phyloP scores from a whole-genome alignment of 2,888 invertebrate species.

The Rhorus exstirpatorius region DNA sequence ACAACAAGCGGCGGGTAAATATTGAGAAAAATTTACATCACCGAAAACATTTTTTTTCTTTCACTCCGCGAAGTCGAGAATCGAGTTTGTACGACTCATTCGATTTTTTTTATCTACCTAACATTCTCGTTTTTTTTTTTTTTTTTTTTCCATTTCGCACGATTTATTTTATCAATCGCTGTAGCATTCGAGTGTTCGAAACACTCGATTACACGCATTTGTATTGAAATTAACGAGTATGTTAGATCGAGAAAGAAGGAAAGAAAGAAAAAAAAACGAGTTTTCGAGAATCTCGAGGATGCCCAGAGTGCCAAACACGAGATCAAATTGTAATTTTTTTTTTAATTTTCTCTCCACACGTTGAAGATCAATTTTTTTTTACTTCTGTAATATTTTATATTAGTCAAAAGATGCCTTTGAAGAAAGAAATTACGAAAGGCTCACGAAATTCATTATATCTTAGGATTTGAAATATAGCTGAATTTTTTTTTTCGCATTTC shows the following conservation, averaged over 20 bases:
- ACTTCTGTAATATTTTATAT: not conserved
- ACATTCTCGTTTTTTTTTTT: not conserved
- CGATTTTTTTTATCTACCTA: conserved; percentile 9
- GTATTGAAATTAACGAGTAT: not conserved
- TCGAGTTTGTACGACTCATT: conserved; percentile 11
- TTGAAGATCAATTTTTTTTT: not conserved
- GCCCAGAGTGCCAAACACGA: conserved; percentile 31
- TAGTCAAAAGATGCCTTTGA: not conserved
- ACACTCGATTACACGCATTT: conserved; percentile 19
- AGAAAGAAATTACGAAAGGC: not conserved
- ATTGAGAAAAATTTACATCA: conserved; percentile 26
- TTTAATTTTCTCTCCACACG: not conserved
- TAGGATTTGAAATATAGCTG: not conserved
- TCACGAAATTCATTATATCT: not conserved
- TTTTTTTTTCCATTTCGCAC: conserved; percentile 23
- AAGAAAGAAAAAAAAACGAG: not conserved
- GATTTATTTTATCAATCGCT: conserved; percentile 18
- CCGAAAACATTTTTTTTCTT: not conserved
- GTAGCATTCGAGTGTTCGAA: not conserved
- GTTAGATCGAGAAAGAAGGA: not conserved
- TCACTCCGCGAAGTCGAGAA: not conserved
- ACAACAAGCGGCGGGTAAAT: conserved; percentile 55
- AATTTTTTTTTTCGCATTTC: not conserved
- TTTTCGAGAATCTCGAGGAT: conserved; percentile 49
- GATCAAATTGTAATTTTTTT: conserved; percentile 4